Percentiles rank a stretch among this genome's conserved stretches.
Evolutionary conservation across 2,113 vertebrate species (phyloP).

Genomic region (Hippopotamus amphibius): DNA sequence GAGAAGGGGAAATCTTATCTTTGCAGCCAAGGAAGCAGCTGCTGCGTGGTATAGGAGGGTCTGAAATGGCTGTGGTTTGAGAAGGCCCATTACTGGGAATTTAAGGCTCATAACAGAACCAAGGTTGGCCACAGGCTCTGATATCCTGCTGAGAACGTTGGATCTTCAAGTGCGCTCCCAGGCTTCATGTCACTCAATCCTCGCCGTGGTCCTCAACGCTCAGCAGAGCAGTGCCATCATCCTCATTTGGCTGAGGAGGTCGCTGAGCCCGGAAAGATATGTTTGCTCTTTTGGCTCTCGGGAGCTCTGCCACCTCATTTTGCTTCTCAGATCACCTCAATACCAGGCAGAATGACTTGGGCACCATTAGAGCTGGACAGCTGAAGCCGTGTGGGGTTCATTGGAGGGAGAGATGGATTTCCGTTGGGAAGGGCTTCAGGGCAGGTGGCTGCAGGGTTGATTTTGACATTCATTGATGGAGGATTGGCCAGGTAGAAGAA

Average conservation of each 20-base stretch:
- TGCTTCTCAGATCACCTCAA: not conserved
- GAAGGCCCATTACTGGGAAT: not conserved
- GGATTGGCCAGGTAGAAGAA: not conserved
- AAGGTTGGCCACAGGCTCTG: not conserved
- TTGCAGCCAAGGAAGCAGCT: not conserved
- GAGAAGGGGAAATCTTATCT: not conserved
- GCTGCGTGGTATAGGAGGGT: not conserved
- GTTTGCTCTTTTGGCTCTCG: not conserved
- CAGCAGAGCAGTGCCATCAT: not conserved
- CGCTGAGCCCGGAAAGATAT: not conserved
- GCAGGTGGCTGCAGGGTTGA: not conserved
- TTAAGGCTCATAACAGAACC: not conserved
- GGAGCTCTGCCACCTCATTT: not conserved
- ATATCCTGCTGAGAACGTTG: not conserved
- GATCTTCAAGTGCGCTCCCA: not conserved
- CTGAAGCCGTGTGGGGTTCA: not conserved
- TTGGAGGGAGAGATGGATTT: not conserved
- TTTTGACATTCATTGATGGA: not conserved
- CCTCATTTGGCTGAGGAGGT: not conserved
- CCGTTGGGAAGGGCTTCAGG: not conserved
- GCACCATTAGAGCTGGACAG: not conserved
- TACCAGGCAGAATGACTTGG: not conserved
- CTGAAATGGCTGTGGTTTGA: not conserved
- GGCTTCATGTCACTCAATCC: not conserved
- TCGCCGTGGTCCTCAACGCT: not conserved